Percentiles rank a stretch among this genome's conserved stretches.
These are phyloP conservation scores for Kryphioiulus occultus DNA, from an alignment of 2,888 invertebrate species.

Conservation along the genomic window DNA sequence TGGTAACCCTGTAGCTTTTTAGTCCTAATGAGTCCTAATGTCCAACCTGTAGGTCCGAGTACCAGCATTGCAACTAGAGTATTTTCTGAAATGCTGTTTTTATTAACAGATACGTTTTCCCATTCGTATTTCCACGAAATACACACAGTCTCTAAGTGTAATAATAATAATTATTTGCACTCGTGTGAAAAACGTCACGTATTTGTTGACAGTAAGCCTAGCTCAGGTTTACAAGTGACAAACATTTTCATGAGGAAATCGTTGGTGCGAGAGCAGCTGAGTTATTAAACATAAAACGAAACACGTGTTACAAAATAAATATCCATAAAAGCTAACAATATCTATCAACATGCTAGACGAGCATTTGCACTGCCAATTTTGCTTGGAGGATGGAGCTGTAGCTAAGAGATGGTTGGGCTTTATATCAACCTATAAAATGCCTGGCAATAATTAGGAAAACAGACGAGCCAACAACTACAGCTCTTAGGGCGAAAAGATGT, in stretches of 20 bases:
- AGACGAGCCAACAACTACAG: neutral
- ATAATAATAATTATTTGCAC: too few relatives aligned
- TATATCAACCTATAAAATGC: neutral
- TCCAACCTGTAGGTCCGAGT: too few relatives aligned
- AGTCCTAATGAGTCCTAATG: too few relatives aligned
- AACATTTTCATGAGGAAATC: neutral
- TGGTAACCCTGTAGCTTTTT: too few relatives aligned
- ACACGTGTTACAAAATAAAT: slow-evolving; percentile 31
- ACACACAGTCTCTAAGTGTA: too few relatives aligned
- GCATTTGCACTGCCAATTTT: neutral
- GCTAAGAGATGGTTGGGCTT: neutral
- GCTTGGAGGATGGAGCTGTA: neutral
- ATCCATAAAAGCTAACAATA: slow-evolving; percentile 26
- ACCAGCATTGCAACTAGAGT: too few relatives aligned
- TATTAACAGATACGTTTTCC: too few relatives aligned
- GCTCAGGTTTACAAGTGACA: neutral
- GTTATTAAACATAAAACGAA: slow-evolving; percentile 30
- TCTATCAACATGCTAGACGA: slow-evolving; percentile 25
- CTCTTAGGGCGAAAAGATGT: neutral
- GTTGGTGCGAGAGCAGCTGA: neutral
- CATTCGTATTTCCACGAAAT: too few relatives aligned
- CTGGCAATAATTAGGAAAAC: neutral
- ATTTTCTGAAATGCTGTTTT: too few relatives aligned
- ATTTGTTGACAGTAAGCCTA: neutral
- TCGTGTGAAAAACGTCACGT: neutral